Percentiles rank a stretch among this genome's conserved stretches.
Evolutionary conservation across 30 jellyfish, hydroid and myxozoan genomes (phyloP).

Genomic region (Aurelia coerulea): DNA sequence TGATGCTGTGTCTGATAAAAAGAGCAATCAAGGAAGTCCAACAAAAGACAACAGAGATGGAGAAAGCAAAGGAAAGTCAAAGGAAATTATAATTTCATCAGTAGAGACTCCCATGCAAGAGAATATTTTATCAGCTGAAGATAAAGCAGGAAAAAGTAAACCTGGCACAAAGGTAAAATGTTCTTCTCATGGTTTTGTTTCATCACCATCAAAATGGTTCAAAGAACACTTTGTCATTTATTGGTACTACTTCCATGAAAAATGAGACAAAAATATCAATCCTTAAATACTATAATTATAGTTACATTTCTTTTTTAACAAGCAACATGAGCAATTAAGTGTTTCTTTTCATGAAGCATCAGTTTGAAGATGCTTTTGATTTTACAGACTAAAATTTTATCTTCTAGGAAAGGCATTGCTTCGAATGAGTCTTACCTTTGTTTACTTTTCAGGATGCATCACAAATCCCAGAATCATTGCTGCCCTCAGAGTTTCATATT

Average conservation of each 20-base stretch:
- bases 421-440: not conserved
- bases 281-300: too few relatives aligned
- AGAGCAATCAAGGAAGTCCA: slow-evolving; percentile 26
- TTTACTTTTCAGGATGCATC: slow-evolving; percentile 53
- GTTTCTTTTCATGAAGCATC: not conserved
- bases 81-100: not conserved
- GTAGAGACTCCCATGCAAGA: not conserved
- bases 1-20: slow-evolving; percentile 72
- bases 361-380: not conserved
- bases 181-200: not conserved
- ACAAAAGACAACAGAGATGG: not conserved
- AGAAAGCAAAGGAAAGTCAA: not conserved
- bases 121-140: not conserved
- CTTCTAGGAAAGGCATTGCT: not conserved
- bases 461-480: slow-evolving; percentile 48
- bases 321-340: too few relatives aligned
- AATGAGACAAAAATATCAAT: too few relatives aligned
- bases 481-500: slow-evolving; percentile 90
- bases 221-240: too few relatives aligned
- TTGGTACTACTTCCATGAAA: too few relatives aligned
- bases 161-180: not conserved
- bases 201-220: not conserved
- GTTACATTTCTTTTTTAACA: too few relatives aligned
- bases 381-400: not conserved
- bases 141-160: not conserved